These are phyloP conservation scores for Anolis carolinensis DNA, from an alignment of 2,113 vertebrate species.

Conservation along the genomic window DNA sequence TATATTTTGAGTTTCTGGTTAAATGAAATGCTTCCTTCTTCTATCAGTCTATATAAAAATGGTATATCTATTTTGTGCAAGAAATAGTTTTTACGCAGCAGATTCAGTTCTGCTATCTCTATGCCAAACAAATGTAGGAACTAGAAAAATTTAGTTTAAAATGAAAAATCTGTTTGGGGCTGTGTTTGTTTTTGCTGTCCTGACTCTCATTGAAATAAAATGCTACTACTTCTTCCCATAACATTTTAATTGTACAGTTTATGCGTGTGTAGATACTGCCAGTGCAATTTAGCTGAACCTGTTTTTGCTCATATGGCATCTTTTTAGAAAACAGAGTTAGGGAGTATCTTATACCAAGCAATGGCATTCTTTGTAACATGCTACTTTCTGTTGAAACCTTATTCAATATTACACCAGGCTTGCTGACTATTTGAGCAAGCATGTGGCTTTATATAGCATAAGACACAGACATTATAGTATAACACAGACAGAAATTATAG, in stretches of 20 bases:
- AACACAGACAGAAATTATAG: no score
- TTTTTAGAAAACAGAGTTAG: not conserved
- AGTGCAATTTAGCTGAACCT: not conserved
- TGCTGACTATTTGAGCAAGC: no score
- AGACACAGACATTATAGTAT: no score
- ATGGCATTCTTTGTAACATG: no score
- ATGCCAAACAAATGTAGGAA: conserved; percentile 35
- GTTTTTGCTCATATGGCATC: not conserved
- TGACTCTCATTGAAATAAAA: not conserved
- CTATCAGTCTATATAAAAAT: not conserved
- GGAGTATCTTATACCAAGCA: no score
- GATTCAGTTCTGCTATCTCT: conserved; percentile 59
- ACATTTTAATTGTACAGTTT: not conserved
- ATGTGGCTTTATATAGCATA: no score
- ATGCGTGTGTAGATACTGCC: not conserved
- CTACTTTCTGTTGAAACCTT: no score
- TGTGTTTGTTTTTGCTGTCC: not conserved
- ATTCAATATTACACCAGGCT: no score
- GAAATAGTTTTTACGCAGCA: conserved; percentile 38
- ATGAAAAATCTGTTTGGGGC: no score
- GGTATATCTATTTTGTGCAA: not conserved
- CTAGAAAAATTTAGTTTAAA: not conserved
- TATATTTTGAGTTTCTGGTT: not conserved
- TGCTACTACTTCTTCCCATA: not conserved
- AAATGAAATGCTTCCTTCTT: not conserved